These are phyloP conservation scores for Clamator glandarius DNA, from an alignment of 2,797 vertebrate genomes.

Conservation along the genomic window DNA sequence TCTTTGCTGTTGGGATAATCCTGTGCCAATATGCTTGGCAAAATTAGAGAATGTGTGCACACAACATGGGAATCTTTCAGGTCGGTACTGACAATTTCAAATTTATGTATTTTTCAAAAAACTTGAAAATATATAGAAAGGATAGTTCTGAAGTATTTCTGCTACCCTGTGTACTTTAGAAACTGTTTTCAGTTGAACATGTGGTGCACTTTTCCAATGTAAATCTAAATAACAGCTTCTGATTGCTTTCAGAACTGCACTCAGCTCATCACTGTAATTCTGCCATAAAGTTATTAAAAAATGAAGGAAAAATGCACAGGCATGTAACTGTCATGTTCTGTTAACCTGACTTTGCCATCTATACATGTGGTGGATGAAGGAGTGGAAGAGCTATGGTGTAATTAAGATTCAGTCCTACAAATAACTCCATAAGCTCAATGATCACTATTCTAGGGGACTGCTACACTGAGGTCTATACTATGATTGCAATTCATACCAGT, in stretches of 20 bases:
- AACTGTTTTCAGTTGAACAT: slow-evolving; percentile 18
- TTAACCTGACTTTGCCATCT: slow-evolving; percentile 29
- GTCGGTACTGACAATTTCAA: neutral
- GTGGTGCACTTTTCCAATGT: slow-evolving; percentile 11
- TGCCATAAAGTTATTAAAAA: slow-evolving; percentile 45
- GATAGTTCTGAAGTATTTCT: neutral
- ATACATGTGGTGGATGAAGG: neutral
- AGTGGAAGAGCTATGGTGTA: neutral
- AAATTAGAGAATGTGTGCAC: neutral
- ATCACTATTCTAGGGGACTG: neutral
- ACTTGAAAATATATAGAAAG: neutral
- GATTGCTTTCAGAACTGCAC: slow-evolving; percentile 54
- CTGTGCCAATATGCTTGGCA: neutral
- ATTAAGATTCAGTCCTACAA: slow-evolving; percentile 18
- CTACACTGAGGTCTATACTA: neutral
- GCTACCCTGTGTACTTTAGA: neutral
- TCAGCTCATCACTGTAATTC: neutral
- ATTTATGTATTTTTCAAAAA: neutral
- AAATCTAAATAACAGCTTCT: slow-evolving; percentile 38
- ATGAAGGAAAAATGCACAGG: slow-evolving; percentile 34
- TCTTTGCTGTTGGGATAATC: slow-evolving; percentile 9
- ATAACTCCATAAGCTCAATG: neutral
- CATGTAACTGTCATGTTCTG: slow-evolving; percentile 23
- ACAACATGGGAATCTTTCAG: neutral
- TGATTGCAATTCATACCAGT: neutral